Conservation (phyloP, 2,888 invertebrate genomes). For the Drosophila aldrichi region DNA sequence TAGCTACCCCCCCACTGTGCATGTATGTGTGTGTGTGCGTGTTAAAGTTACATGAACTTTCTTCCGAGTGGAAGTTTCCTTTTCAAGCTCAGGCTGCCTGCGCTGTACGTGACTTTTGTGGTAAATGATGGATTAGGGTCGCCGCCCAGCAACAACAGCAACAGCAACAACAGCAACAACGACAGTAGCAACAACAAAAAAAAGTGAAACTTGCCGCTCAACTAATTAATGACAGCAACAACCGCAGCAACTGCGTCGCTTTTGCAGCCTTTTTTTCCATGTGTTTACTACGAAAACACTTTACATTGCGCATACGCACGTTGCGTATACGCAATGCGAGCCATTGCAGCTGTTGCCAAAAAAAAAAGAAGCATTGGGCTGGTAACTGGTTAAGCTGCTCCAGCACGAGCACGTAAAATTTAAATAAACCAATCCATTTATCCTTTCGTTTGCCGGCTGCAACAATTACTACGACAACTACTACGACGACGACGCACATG, state of each 20-base stretch:
- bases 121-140: conserved; percentile 77
- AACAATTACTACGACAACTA: conserved; percentile 62
- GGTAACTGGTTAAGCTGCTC: conserved; percentile 39
- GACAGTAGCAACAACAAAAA: conserved; percentile 23
- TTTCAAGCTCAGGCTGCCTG: conserved; percentile 53
- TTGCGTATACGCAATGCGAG: conserved; percentile 52
- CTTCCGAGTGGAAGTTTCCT: conserved; percentile 67
- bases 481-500: conserved; percentile 49
- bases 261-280: conserved; percentile 14
- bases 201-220: conserved; percentile 74
- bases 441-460: conserved; percentile 68
- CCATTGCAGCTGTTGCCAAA: conserved; percentile 48
- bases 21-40: conserved; percentile 23
- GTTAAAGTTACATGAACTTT: conserved; percentile 56
- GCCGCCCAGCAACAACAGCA: conserved; percentile 11
- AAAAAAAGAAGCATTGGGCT: conserved; percentile 19
- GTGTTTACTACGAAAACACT: conserved; percentile 6
- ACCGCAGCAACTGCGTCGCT: conserved; percentile 4
- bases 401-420: conserved; percentile 53
- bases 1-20: not conserved
- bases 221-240: conserved; percentile 63
- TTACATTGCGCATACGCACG: conserved; percentile 48
- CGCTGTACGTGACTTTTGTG: conserved; percentile 74
- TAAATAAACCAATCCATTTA: conserved; percentile 79
- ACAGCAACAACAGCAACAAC: not conserved